Evolutionary conservation across 2,113 vertebrate species (phyloP).

Genomic region (Thryonomys swinderianus): DNA sequence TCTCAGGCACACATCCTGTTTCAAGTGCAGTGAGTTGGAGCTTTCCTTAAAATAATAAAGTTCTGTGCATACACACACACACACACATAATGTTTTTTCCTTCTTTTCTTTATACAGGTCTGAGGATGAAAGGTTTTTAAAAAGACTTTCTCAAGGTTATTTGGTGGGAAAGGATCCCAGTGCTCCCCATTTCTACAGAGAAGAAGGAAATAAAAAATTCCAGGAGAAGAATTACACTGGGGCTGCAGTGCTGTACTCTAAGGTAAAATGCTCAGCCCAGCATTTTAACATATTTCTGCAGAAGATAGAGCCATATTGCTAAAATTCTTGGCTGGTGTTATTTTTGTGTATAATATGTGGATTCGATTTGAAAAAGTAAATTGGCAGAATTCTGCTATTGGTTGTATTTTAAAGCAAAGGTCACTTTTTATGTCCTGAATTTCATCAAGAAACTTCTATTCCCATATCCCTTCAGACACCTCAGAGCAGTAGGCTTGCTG

Average conservation of each 20-base stretch:
- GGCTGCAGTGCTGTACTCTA: constrained; percentile 91
- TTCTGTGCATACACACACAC: not conserved
- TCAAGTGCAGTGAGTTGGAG: not conserved
- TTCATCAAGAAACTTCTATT: constrained; percentile 24
- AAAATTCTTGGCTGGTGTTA: not conserved
- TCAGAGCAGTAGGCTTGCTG: not conserved
- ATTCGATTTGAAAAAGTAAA: constrained; percentile 34
- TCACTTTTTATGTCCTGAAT: constrained; percentile 3
- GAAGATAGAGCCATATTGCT: not conserved
- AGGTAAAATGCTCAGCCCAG: constrained; percentile 84
- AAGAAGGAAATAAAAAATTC: constrained; percentile 93
- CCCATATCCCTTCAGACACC: not conserved
- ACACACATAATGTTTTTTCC: not conserved
- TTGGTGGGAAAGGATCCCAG: constrained; percentile 86
- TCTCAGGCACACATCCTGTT: not conserved
- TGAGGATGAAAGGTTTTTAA: constrained; percentile 86
- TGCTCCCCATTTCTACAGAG: constrained; percentile 86
- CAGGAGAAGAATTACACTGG: constrained; percentile 84
- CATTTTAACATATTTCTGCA: constrained; percentile 12
- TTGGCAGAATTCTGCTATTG: constrained; percentile 20
- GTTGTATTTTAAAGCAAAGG: constrained; percentile 20
- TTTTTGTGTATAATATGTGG: not conserved
- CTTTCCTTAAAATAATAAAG: constrained; percentile 47
- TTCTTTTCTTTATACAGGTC: constrained; percentile 72
- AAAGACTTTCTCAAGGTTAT: constrained; percentile 78